A percentile compares a stretch with the other conserved stretches of the same genome.
Conservation (phyloP, 2,888 invertebrate genomes). For the Pheosia gnoma region DNA sequence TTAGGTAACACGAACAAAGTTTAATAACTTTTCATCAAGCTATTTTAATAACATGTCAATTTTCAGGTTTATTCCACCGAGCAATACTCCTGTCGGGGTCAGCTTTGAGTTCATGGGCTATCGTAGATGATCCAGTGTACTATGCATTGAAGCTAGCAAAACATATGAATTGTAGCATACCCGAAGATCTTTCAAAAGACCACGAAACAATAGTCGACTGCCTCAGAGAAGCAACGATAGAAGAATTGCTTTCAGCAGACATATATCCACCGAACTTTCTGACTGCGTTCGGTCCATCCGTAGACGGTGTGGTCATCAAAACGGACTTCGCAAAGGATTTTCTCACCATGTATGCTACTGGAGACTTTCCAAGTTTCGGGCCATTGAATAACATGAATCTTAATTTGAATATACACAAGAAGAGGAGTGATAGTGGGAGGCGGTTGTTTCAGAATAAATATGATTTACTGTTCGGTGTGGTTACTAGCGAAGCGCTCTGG, state of each 20-base stretch:
- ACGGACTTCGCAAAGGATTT: constrained; percentile 93
- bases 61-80: constrained; percentile 92
- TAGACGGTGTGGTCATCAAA: constrained; percentile 97
- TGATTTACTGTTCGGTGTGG: constrained; percentile 95
- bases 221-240: constrained; percentile 89
- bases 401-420: constrained; percentile 82
- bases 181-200: constrained; percentile 91
- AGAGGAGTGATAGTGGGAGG: constrained; percentile 85
- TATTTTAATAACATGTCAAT: constrained; percentile 15
- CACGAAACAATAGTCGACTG: constrained; percentile 94
- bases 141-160: constrained; percentile 92
- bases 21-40: neutral
- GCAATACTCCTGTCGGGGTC: constrained; percentile 94
- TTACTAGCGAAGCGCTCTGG: constrained; percentile 96
- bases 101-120: constrained; percentile 94
- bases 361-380: constrained; percentile 86
- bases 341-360: constrained; percentile 87
- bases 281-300: constrained; percentile 95
- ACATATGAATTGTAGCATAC: constrained; percentile 92
- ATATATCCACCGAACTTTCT: constrained; percentile 92
- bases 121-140: constrained; percentile 93
- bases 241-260: constrained; percentile 89
- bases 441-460: constrained; percentile 87
- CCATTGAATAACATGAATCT: constrained; percentile 83
- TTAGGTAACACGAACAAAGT: constrained; percentile 2